Base-by-base conservation (phyloP, 1,140 invertebrate genomes). In the Vollenhovia emeryi region DNA sequence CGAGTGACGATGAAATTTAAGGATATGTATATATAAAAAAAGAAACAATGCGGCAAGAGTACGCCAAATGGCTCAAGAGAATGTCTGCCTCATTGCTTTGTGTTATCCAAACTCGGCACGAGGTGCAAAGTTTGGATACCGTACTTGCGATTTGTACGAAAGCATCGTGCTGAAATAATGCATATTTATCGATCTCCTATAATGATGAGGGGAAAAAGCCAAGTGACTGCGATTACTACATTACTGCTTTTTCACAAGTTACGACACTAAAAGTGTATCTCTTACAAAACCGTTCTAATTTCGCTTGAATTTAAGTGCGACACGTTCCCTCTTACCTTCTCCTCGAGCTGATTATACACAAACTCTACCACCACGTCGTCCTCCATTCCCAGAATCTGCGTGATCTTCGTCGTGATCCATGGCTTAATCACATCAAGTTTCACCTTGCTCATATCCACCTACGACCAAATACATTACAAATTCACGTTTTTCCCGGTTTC, bases 311-410 rank as follows among this genome's bases (percentile, higher is more conserved):
- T n/a, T 78, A 83, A 79, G 64, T 64, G 59, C 86, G 55, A 82
- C 74, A 74, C 55, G 36, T 83, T n/a, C 68, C 76, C 93, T 79
- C 93, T 94, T 95, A 98, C 98, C 96, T 98, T 98, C 93, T 98
- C 97, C 95, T 99, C 99, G 33, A 99, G 96, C 95, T 99, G 99
- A 95, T 99, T 99, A 95, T 99, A 99, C 84, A 99, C 98, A 97
- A 99, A 99, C 95, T 99, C 99, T 84, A 99, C 97, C 62, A 99
- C 97, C 18, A 99, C 99, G 94, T 99, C 99, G 95, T 99, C 99
- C 95, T 99, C 99, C 94, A 99, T 98, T 90, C 97, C 98, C 36
- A 99, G 96, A 52, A 99, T 97, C 93, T 99, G 98, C 0, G 98
- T 99, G 45, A 99, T 97, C 94, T 98, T 98, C 91, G 98, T 97